Base-by-base conservation (phyloP, 2,797 vertebrate genomes). In the Trematomus bernacchii region DNA sequence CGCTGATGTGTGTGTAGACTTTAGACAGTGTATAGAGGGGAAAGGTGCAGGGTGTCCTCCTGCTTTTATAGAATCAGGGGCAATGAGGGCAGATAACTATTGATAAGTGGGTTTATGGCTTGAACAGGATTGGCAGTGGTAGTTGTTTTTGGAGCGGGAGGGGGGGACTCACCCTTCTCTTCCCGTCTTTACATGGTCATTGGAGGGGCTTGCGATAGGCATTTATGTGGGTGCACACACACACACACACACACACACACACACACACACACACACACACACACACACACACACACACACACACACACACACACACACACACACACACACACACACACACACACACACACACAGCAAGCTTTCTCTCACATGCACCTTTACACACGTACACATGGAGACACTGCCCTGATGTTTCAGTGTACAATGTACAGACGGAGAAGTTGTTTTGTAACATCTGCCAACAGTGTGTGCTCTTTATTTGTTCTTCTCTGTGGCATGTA, bases 91-190 rank as follows among this genome's bases (percentile, higher is more conserved):
- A 89, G 72, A 89, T 82, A 86, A 77, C 87, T 82, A 80, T 73
- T 84, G 91, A 94, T 94, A 91, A 89, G 76, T 80, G 59, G 76
- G 58, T 81, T 90, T 86, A 91, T 50, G 19, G 84, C 84, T 76
- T 64, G 23, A 76, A 83, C 15, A 77, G 44, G 76, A 83, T 77
- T 78, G 76, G 89, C 52, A 75, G 82, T 37, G 73, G 4, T 57
- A 48, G 57, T 66, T 77, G 33, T 65, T 81, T 83, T 40, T 37
- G 55, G 27, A 63, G 52, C 27, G 43, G 76, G 84, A 55, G 67
- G 59, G 13, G n/a, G 10, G 27, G 30, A 40, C 8, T 71, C 21
- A 57, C 10, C 4, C 30, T 66, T 73, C 74, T 76, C 52, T 70
- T 59, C 68, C 51, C 18, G 65, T 69, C 59, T 72, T 71, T 47